Base-by-base conservation (phyloP, 37 sponge, comb jelly and placozoan genomes). In the Beroe ovata region DNA sequence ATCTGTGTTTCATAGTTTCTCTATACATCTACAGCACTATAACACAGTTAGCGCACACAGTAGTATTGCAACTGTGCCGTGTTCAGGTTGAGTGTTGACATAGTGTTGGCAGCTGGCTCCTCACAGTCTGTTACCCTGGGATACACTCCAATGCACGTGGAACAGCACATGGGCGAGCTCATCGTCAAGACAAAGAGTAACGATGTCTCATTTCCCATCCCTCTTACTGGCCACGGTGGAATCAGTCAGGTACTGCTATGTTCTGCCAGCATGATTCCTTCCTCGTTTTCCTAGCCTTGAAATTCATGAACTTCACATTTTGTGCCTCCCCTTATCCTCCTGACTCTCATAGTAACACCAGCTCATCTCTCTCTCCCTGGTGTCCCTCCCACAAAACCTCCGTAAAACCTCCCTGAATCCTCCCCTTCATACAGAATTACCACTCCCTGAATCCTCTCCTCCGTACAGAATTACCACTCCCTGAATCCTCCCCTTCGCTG, bases 141-240 rank as follows among this genome's bases (percentile, higher is more conserved):
- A 28, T 77, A 77, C 84, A 77, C 84, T 16, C 84, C 84, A 19
- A 6, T 77, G n/a, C 54, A 77, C 54, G 38, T 19, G 2, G 47
- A 77, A n/a, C 84, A 77, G 47, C 84, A 77, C 28, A 4, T 20
- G 47, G 84, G 84, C 4, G 84, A 77, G 28, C 47, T 77, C 54
- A 33, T 77, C 0, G 84, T 77, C 4, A 77, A 39, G 26, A 42
- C 47, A 11, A 77, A 77, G 54, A 77, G 20, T 19, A 42, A 42
- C 11, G 47, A 77, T 35, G 2, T 42, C n/a, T 77, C 84, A n/a
- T 77, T 77, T 25, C 26, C 16, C 22, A 37, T 77, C 38, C 47
- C 84, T 77, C 84, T 77, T 1, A 32, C 84, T 38, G 84, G 84
- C 3, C 84, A 77, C 28, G 84, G 84, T 0, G 84, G 84, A 2